A percentile compares a stretch with the other conserved stretches of the same genome.
Conservation (phyloP, 2,797 vertebrate species). For the Sebastes matsubarae region DNA sequence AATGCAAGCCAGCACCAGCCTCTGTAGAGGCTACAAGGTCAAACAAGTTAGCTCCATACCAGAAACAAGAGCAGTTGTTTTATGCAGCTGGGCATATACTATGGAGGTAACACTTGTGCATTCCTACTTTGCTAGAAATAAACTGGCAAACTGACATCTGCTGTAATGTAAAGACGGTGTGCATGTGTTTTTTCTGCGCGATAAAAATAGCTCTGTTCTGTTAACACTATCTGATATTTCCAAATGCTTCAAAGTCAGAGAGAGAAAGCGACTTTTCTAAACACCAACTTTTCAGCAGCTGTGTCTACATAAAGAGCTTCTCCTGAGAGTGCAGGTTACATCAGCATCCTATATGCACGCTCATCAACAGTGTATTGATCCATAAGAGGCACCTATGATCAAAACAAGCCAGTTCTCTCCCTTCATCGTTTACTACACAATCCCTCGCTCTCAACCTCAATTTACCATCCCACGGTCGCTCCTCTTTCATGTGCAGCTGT, state of each 20-base stretch:
- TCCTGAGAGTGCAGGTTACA: not conserved
- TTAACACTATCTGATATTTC: slow-evolving; percentile 24
- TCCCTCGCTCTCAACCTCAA: slow-evolving; percentile 14
- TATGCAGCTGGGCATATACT: slow-evolving; percentile 54
- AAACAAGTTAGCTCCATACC: slow-evolving; percentile 28
- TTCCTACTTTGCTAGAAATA: slow-evolving; percentile 66
- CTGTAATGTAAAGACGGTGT: slow-evolving; percentile 50
- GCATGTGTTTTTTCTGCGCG: not conserved
- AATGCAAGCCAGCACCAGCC: not conserved
- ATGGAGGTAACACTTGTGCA: slow-evolving; percentile 61
- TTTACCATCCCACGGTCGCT: slow-evolving; percentile 49
- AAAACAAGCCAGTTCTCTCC: slow-evolving; percentile 46
- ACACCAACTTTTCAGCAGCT: slow-evolving; percentile 2
- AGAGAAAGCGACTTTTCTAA: not conserved
- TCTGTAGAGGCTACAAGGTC: slow-evolving; percentile 15
- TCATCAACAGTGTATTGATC: slow-evolving; percentile 40
- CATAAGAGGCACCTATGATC: slow-evolving; percentile 15
- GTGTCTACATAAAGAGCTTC: not conserved
- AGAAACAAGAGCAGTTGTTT: slow-evolving; percentile 49
- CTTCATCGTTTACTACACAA: slow-evolving; percentile 4
- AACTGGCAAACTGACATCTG: slow-evolving; percentile 60
- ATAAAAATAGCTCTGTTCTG: slow-evolving; percentile 33
- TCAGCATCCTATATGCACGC: slow-evolving; percentile 3
- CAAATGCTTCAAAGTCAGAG: slow-evolving; percentile 7
- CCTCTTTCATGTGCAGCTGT: slow-evolving; percentile 81